Conservation (phyloP, 2,113 vertebrate genomes). For the Mastomys natalensis region DNA sequence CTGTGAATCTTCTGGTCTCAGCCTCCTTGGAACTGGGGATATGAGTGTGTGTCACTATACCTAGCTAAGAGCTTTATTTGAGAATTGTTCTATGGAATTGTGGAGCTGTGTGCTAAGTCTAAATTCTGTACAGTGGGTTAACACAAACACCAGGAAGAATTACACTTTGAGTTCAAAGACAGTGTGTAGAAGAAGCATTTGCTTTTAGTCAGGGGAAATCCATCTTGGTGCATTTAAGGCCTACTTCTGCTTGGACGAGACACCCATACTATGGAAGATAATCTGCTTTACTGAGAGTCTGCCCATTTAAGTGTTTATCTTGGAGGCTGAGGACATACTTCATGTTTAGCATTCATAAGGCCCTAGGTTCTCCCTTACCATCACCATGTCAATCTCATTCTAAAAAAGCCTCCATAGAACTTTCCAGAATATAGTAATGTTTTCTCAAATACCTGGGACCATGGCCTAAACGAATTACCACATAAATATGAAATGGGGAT, state of each 20-base stretch:
- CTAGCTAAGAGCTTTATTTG: background rate
- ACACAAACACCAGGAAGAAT: background rate
- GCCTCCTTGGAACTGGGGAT: background rate
- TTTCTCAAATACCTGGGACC: background rate
- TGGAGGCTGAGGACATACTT: background rate
- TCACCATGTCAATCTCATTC: background rate
- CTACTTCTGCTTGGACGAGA: background rate
- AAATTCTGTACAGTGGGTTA: background rate
- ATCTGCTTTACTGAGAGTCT: background rate
- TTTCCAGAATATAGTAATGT: background rate
- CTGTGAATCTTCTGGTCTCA: background rate
- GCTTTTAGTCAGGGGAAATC: background rate
- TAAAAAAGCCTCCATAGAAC: background rate
- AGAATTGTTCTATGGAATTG: background rate
- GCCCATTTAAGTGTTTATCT: background rate
- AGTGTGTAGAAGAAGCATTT: background rate
- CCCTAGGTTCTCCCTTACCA: background rate
- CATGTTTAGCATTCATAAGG: background rate
- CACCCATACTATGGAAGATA: background rate
- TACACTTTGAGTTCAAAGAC: background rate
- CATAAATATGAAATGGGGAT: slow-evolving; percentile 13
- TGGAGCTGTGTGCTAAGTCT: background rate
- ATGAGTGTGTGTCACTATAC: background rate
- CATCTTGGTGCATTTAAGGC: background rate
- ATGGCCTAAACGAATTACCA: background rate